phyloP scores from a whole-genome alignment of 2,797 vertebrate genomes.

The Selene dorsalis region DNA sequence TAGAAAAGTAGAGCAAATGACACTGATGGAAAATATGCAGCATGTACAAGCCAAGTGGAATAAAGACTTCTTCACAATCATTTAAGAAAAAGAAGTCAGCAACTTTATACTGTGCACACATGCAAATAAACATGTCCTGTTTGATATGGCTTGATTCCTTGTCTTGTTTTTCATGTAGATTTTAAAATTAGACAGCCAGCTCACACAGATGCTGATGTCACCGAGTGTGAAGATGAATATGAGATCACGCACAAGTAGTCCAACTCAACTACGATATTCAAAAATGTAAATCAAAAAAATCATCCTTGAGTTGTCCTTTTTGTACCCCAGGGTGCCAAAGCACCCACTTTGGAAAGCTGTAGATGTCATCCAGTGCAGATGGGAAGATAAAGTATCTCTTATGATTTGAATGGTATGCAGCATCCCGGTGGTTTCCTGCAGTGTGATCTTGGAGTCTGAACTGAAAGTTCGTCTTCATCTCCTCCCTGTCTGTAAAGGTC shows the following conservation, averaged over 20 bases:
- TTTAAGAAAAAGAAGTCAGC: background rate
- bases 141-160: background rate
- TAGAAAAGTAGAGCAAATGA: background rate
- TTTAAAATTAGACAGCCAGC: background rate
- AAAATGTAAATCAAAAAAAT: background rate
- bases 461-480: background rate
- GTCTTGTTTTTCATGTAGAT: background rate
- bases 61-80: background rate
- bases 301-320: background rate
- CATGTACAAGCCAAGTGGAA: background rate
- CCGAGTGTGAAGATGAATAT: background rate
- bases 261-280: background rate
- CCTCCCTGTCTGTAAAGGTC: background rate
- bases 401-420: background rate
- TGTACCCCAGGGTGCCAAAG: background rate
- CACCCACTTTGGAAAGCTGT: background rate
- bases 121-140: background rate
- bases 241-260: background rate
- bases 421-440: background rate
- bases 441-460: background rate
- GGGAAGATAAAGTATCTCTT: slow-evolving; percentile 7
- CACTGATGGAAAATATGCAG: background rate
- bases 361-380: background rate
- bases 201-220: slow-evolving; percentile 2
- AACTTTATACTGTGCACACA: background rate